Evolutionary conservation across 2,888 invertebrate genomes (phyloP).

Genomic region (Hermodice carunculata): DNA sequence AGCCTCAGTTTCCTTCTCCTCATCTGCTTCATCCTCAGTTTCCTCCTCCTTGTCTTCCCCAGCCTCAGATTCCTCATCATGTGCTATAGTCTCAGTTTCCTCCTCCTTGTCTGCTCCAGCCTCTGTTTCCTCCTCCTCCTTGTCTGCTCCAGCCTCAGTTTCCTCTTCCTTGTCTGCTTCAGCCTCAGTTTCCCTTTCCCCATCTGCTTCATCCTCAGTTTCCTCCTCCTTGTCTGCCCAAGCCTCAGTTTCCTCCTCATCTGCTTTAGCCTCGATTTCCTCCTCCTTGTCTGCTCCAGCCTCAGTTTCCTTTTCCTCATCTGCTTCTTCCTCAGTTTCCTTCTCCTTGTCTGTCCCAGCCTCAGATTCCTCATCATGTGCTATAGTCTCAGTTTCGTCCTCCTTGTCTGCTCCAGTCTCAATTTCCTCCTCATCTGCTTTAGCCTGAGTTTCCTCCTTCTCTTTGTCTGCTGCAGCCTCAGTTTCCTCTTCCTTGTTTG

Average conservation of each 20-base stretch:
- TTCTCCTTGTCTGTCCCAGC: background rate
- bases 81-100: background rate
- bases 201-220: too few species aligned
- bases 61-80: background rate
- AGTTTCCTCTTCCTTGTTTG: background rate
- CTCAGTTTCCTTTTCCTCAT: background rate
- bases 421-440: background rate
- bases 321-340: background rate
- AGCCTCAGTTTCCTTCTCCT: background rate
- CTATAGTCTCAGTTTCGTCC: background rate
- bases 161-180: background rate
- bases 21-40: background rate
- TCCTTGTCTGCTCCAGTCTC: background rate
- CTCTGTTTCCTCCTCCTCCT: background rate
- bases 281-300: too few species aligned
- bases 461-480: background rate
- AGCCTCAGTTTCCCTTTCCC: background rate
- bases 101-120: background rate
- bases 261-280: too few species aligned
- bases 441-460: background rate
- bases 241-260: too few species aligned
- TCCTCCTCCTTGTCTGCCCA: too few species aligned
- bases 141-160: background rate
- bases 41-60: slow-evolving; percentile 2
- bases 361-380: background rate